phyloP scores from a whole-genome alignment of 2,888 invertebrate species.

The Venustoraphidia nigricollis region DNA sequence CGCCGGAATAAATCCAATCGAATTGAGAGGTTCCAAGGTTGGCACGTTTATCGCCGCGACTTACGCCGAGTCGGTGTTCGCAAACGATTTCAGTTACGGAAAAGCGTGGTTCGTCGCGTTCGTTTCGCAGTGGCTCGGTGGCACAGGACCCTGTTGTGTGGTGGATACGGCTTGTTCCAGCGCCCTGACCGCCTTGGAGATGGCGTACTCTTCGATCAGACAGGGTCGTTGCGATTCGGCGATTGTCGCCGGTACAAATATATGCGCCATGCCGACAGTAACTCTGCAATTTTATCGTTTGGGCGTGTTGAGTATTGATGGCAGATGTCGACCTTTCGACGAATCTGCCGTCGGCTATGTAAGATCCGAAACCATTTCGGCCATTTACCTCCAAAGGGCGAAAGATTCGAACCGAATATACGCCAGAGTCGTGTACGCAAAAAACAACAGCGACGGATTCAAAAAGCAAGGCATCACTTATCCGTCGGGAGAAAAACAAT shows the following conservation, averaged over 20 bases:
- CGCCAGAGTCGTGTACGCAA: constrained; percentile 23
- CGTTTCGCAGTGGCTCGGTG: constrained; percentile 49
- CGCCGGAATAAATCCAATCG: constrained; percentile 49
- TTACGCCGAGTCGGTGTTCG: constrained; percentile 58
- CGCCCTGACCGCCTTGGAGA: constrained; percentile 73
- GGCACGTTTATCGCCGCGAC: constrained; percentile 70
- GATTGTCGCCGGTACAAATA: constrained; percentile 74
- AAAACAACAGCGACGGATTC: constrained; percentile 25
- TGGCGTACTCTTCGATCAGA: constrained; percentile 59
- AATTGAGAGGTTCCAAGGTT: constrained; percentile 52
- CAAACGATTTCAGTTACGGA: constrained; percentile 33
- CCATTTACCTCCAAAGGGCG: constrained; percentile 54
- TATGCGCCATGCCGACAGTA: constrained; percentile 75
- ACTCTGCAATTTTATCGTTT: constrained; percentile 72
- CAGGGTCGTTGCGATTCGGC: constrained; percentile 77
- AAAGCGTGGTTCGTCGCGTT: too few species aligned
- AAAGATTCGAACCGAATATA: constrained; percentile 33
- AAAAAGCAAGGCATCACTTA: constrained; percentile 26
- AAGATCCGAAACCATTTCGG: constrained; percentile 61
- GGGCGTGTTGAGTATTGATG: constrained; percentile 69
- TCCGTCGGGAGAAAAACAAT: constrained; percentile 36
- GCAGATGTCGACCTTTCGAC: constrained; percentile 85
- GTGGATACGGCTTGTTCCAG: constrained; percentile 94
- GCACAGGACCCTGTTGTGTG: constrained; percentile 77
- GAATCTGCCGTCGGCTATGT: constrained; percentile 67